Evolutionary conservation across 2,113 vertebrate genomes (phyloP).

Genomic region (Anser cygnoides): DNA sequence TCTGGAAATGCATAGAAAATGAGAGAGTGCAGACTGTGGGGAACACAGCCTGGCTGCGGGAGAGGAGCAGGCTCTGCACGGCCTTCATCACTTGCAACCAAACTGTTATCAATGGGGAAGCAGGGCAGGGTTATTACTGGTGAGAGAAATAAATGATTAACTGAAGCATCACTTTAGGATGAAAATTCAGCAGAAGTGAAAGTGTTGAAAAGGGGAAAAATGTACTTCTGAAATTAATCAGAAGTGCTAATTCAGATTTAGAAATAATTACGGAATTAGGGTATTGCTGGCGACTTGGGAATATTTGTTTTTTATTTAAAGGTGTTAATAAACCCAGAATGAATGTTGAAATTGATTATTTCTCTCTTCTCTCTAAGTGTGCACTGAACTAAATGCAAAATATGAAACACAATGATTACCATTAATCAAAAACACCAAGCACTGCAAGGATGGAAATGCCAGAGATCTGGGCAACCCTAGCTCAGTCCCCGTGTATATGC

Average conservation of each 20-base stretch:
- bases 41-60: not conserved
- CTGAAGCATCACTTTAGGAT: not conserved
- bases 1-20: conserved; percentile 49
- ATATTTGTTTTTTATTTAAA: not conserved
- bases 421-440: not conserved
- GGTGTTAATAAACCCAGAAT: not conserved
- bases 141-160: not conserved
- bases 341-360: not conserved
- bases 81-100: not conserved
- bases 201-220: not conserved
- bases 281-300: not conserved
- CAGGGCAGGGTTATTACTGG: not conserved
- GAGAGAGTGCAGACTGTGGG: not conserved
- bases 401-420: not conserved
- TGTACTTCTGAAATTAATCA: not conserved
- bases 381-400: not conserved
- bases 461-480: not conserved
- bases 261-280: conserved; percentile 2
- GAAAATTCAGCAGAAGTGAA: conserved; percentile 8
- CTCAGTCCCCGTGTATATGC: not conserved
- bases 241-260: conserved; percentile 4
- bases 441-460: not conserved
- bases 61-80: not conserved
- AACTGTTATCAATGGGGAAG: not conserved
- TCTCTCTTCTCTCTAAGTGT: not conserved